These are phyloP conservation scores for Anoplolepis gracilipes DNA, from an alignment of 1,140 invertebrate genomes.

Conservation along the genomic window DNA sequence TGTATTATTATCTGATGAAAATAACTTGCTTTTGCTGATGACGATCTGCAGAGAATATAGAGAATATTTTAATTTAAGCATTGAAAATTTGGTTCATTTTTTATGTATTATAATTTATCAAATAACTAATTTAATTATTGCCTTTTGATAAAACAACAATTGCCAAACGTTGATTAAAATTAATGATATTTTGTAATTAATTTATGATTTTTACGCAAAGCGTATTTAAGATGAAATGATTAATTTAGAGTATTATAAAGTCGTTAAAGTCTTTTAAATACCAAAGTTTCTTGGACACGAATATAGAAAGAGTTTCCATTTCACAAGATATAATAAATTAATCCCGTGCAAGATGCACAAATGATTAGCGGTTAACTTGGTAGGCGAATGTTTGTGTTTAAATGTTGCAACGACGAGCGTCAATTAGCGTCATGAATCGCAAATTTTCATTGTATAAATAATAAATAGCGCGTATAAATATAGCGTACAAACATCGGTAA, in stretches of 20 bases:
- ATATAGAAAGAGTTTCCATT: background rate
- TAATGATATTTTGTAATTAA: conserved; percentile 17
- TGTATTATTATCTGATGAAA: background rate
- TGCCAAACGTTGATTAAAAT: background rate
- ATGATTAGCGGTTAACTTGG: conserved; percentile 48
- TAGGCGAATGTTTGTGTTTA: conserved; percentile 9
- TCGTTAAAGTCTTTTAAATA: background rate
- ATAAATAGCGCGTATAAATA: conserved; percentile 58
- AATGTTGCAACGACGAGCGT: conserved; percentile 43
- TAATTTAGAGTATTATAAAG: background rate
- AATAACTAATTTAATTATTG: conserved; percentile 12
- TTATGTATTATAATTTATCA: background rate
- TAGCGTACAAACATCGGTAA: conserved; percentile 55
- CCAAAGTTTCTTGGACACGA: background rate
- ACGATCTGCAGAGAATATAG: background rate
- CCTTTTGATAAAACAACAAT: background rate
- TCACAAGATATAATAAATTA: conserved; percentile 56
- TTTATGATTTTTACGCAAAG: background rate
- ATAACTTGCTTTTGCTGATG: background rate
- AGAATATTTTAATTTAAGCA: background rate
- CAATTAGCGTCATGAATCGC: conserved; percentile 54
- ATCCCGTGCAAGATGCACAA: conserved; percentile 39
- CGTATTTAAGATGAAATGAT: background rate
- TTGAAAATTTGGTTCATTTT: background rate
- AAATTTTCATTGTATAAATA: conserved; percentile 62